Percentiles rank a stretch among this genome's conserved stretches.
Conservation (phyloP, 2,113 vertebrate species). For the Taurulus bubalis region DNA sequence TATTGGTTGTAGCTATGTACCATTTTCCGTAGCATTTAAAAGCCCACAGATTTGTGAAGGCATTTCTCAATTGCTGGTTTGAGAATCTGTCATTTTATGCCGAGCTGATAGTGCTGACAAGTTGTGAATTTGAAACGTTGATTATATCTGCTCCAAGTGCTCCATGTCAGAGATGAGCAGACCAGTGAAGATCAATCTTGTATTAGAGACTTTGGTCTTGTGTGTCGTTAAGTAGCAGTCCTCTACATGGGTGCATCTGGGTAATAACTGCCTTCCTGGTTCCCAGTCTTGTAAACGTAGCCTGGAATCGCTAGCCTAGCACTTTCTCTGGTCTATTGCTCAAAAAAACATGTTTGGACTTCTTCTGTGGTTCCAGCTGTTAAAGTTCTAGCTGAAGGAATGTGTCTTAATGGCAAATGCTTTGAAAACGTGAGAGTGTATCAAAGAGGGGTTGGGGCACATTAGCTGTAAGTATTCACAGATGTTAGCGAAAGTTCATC, state of each 20-base stretch:
- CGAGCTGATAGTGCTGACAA: not conserved
- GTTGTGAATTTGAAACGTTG: not conserved
- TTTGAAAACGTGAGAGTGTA: conserved; percentile 74
- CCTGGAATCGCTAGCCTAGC: conserved; percentile 72
- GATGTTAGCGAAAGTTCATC: conserved; percentile 84
- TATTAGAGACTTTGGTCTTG: conserved; percentile 8
- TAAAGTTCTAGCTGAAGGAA: conserved; percentile 80
- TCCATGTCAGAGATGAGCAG: not conserved
- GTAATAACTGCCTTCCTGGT: conserved; percentile 62
- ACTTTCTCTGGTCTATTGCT: conserved; percentile 66
- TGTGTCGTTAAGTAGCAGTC: conserved; percentile 29
- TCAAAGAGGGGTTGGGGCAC: conserved; percentile 75
- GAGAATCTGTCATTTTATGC: not conserved
- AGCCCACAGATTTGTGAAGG: not conserved
- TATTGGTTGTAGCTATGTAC: conserved; percentile 7
- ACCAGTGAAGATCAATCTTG: conserved; percentile 26
- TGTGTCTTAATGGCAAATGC: conserved; percentile 83
- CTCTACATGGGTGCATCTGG: conserved; percentile 48
- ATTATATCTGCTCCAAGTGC: not conserved
- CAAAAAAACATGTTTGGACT: conserved; percentile 84
- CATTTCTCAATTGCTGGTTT: not conserved
- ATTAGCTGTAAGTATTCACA: conserved; percentile 83
- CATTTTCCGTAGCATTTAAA: conserved; percentile 9
- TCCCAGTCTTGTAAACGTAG: conserved; percentile 70
- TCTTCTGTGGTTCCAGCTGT: conserved; percentile 80